These are phyloP conservation scores for Drosophila mettleri DNA, from an alignment of 2,888 invertebrate species.

Conservation along the genomic window DNA sequence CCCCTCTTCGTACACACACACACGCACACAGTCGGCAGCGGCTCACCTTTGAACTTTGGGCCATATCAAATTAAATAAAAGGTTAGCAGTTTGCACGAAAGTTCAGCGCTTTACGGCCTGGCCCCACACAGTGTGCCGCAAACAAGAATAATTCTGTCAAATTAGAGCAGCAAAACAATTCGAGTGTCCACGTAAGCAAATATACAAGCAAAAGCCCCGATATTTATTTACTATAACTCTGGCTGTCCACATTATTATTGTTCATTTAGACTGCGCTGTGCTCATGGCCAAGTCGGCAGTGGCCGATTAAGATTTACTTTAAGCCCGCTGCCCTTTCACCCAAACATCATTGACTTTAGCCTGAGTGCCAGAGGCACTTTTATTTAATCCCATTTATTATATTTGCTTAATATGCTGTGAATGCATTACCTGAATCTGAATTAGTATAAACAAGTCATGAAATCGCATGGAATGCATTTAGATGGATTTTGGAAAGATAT, in stretches of 20 bases:
- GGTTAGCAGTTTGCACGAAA: conserved; percentile 51
- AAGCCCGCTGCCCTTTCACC: not conserved
- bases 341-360: not conserved
- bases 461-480: not conserved
- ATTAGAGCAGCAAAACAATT: conserved; percentile 4
- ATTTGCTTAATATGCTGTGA: not conserved
- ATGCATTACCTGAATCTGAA: not conserved
- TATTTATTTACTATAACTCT: not conserved
- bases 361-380: not conserved
- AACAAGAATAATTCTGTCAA: not conserved
- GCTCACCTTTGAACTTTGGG: conserved; percentile 71
- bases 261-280: too few relatives aligned
- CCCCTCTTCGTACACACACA: conserved; percentile 6
- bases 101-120: conserved; percentile 15
- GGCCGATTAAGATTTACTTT: not conserved
- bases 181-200: conserved; percentile 3
- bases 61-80: conserved; percentile 72
- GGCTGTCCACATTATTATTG: not conserved
- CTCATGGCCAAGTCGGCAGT: not conserved
- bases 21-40: conserved; percentile 5
- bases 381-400: conserved; percentile 1
- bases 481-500: too few relatives aligned
- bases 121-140: conserved; percentile 7
- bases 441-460: too few relatives aligned
- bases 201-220: not conserved